Conservation (phyloP, 2,797 vertebrate genomes). For the Myripristis murdjan region DNA sequence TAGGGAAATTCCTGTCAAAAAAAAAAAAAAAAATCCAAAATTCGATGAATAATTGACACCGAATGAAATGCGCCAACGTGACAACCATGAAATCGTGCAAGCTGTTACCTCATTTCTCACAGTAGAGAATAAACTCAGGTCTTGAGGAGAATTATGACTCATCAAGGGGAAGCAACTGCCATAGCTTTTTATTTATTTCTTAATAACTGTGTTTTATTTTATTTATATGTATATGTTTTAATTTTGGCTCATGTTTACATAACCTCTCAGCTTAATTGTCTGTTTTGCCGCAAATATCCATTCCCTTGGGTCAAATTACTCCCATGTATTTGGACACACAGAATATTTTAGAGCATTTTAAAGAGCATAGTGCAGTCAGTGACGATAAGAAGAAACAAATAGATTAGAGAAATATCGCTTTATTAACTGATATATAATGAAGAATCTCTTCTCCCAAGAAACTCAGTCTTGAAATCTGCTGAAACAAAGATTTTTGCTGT, state of each 20-base stretch:
- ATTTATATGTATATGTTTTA: no score
- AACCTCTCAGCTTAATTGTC: conserved; percentile 34
- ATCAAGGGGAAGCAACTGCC: conserved; percentile 63
- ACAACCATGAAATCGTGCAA: conserved; percentile 18
- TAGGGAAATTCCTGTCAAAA: conserved; percentile 9
- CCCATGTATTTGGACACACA: conserved; percentile 44
- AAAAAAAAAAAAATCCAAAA: neutral
- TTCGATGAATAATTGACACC: neutral
- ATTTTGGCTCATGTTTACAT: conserved; percentile 50
- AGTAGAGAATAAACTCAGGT: conserved; percentile 81
- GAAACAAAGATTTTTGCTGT: conserved; percentile 24
- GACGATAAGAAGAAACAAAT: conserved; percentile 21
- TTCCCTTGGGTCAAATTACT: conserved; percentile 14
- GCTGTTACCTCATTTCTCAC: conserved; percentile 75
- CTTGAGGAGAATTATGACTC: conserved; percentile 61
- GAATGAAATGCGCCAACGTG: conserved; percentile 4
- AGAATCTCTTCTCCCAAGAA: conserved; percentile 9
- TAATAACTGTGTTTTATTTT: conserved; percentile 22
- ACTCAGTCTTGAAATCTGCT: conserved; percentile 21
- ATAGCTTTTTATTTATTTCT: conserved; percentile 35
- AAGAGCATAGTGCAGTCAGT: conserved; percentile 34
- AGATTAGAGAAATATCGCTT: conserved; percentile 26
- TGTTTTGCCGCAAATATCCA: conserved; percentile 25
- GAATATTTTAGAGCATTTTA: conserved; percentile 41
- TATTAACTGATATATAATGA: conserved; percentile 17